phyloP scores from a whole-genome alignment of 2,797 vertebrate genomes.

The Aldrovandia affinis region DNA sequence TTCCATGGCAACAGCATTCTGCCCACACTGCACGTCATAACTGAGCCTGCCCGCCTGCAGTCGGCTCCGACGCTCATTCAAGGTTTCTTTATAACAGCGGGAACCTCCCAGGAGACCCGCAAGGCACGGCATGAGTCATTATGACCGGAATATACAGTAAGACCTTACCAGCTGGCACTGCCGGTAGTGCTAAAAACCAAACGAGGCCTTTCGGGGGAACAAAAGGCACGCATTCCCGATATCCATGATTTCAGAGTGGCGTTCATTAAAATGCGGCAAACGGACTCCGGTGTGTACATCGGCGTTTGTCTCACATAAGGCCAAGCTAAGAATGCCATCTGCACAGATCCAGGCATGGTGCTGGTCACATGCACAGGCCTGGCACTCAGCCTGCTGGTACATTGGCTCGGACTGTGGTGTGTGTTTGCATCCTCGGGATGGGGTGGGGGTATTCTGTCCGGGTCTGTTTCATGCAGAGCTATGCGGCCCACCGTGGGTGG shows the following conservation, averaged over 20 bases:
- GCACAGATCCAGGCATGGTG: background rate
- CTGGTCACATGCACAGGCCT: background rate
- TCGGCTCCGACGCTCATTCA: background rate
- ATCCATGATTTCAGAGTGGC: too few species aligned
- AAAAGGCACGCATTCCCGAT: background rate
- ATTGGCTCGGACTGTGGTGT: background rate
- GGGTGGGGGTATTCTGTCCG: background rate
- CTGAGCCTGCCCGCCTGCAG: slow-evolving; percentile 58
- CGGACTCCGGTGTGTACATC: background rate
- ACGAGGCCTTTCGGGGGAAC: background rate
- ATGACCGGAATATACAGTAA: slow-evolving; percentile 11
- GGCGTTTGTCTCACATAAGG: background rate
- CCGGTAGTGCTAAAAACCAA: background rate
- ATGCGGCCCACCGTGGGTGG: background rate
- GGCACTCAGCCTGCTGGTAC: background rate
- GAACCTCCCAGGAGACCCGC: background rate
- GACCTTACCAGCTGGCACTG: slow-evolving; percentile 13
- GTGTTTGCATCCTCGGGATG: background rate
- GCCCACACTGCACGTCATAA: slow-evolving; percentile 53
- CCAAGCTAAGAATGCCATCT: background rate
- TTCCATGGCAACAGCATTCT: slow-evolving; percentile 67
- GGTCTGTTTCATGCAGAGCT: background rate
- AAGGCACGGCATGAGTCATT: background rate
- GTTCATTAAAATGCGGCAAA: too few species aligned
- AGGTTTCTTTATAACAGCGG: background rate